Evolutionary conservation across 2,797 vertebrate species (phyloP).

Genomic region (Poeciliopsis presidionis): DNA sequence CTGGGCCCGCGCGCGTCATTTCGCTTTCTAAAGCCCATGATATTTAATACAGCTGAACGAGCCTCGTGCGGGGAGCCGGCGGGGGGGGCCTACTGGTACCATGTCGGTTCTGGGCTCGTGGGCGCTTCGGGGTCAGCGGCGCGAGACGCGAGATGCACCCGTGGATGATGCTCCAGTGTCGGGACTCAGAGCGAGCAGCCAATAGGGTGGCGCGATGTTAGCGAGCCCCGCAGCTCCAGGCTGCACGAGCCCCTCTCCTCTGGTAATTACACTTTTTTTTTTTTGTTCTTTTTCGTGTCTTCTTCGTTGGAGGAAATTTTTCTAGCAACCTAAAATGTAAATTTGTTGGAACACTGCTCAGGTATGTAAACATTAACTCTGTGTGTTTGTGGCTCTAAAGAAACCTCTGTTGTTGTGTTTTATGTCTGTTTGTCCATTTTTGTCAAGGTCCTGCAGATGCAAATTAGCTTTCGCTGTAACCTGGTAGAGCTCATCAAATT

Average conservation of each 20-base stretch:
- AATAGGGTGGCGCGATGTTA: constrained; percentile 65
- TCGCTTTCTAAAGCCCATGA: constrained; percentile 81
- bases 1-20: constrained; percentile 62
- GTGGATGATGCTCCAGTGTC: constrained; percentile 73
- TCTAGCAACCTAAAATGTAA: not conserved
- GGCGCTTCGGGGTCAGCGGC: constrained; percentile 1
- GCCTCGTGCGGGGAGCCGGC: constrained; percentile 29
- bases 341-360: not conserved
- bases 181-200: constrained; percentile 59
- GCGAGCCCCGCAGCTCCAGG: constrained; percentile 27
- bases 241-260: constrained; percentile 24
- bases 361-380: no score
- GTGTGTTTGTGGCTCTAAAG: no score
- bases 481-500: no score
- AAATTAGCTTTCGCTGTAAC: no score
- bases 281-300: not conserved
- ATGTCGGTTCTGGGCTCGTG: constrained; percentile 65
- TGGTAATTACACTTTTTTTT: constrained; percentile 53
- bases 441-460: no score
- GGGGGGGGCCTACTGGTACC: constrained; percentile 51
- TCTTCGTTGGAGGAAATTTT: not conserved
- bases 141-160: constrained; percentile 49
- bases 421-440: no score
- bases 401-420: no score
- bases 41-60: constrained; percentile 80